Conservation (phyloP, 2,797 vertebrate species). For the Lepus townsendii region DNA sequence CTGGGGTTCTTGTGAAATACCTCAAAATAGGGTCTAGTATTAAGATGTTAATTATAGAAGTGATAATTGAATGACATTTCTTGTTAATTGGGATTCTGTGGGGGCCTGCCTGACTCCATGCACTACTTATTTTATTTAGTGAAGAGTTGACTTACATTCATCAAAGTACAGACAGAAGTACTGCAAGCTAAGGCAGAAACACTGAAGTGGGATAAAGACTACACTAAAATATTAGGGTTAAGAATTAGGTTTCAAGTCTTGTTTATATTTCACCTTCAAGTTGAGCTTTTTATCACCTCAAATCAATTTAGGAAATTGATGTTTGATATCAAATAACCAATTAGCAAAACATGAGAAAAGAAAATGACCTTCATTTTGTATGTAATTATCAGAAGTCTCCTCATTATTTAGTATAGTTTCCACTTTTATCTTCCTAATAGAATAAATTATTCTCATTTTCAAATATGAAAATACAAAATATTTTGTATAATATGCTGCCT, state of each 20-base stretch:
- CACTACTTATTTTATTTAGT: too few species aligned
- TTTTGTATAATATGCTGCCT: background rate
- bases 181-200: too few species aligned
- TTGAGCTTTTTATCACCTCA: background rate
- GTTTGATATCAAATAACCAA: conserved; percentile 19
- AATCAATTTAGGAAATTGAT: background rate
- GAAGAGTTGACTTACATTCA: too few species aligned
- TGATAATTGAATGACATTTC: too few species aligned
- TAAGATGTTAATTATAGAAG: too few species aligned
- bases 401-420: background rate
- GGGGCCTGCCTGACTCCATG: too few species aligned
- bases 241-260: background rate
- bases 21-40: too few species aligned
- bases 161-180: too few species aligned
- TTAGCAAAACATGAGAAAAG: conserved; percentile 3
- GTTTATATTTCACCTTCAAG: background rate
- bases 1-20: too few species aligned
- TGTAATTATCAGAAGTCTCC: background rate
- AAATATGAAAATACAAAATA: conserved; percentile 15
- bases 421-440: background rate
- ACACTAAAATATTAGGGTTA: too few species aligned
- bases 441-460: background rate
- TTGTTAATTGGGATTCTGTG: too few species aligned
- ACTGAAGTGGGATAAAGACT: too few species aligned
- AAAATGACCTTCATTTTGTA: background rate